These are phyloP conservation scores for Hypena proboscidalis DNA, from an alignment of 2,888 invertebrate genomes.

Conservation along the genomic window DNA sequence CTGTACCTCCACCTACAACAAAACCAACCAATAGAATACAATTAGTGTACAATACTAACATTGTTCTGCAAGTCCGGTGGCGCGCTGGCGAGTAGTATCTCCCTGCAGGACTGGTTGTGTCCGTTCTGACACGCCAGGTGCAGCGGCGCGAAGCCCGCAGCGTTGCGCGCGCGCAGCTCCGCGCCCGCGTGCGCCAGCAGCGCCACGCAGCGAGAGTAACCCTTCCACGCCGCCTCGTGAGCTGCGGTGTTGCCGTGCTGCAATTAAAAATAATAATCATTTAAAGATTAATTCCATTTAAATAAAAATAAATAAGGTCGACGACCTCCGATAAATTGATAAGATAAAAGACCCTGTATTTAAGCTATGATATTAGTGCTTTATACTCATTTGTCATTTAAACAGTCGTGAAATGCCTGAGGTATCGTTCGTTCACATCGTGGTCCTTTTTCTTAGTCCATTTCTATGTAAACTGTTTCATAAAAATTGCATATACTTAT, in stretches of 20 bases:
- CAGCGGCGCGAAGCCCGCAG: constrained; percentile 96
- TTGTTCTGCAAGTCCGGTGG: constrained; percentile 96
- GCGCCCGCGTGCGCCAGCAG: constrained; percentile 87
- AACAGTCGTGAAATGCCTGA: background rate
- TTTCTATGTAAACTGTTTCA: no score
- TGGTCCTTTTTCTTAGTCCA: no score
- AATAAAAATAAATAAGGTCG: no score
- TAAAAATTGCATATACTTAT: no score
- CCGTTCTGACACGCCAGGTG: constrained; percentile 98
- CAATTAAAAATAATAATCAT: no score
- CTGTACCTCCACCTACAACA: no score
- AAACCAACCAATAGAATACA: no score
- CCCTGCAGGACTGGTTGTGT: constrained; percentile 97
- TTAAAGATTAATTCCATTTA: no score
- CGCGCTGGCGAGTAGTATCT: constrained; percentile 94
- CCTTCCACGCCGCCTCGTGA: constrained; percentile 98
- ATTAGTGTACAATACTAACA: constrained; percentile 77
- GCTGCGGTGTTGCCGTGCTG: constrained; percentile 97
- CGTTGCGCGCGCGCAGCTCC: constrained; percentile 89
- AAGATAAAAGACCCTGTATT: no score
- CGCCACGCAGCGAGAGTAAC: constrained; percentile 94
- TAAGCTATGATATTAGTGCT: background rate
- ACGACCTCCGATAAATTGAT: no score
- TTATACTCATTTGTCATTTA: background rate
- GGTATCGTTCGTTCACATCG: no score